Conservation (phyloP, 2,797 vertebrate species). For the Melanotaenia trifasciata region DNA sequence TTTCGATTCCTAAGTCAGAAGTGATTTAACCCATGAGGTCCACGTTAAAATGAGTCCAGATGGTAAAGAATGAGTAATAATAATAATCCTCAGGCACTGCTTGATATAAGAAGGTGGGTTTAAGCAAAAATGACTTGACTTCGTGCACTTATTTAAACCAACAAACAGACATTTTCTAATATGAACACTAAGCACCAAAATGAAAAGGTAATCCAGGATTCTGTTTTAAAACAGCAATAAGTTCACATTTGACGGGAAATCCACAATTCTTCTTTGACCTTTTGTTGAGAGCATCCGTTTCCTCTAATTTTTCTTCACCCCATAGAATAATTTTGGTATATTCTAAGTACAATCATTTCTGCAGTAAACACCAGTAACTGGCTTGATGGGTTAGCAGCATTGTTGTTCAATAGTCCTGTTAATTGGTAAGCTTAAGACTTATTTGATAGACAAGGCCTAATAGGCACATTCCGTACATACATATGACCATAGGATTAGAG, state of each 20-base stretch:
- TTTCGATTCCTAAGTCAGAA: constrained; percentile 71
- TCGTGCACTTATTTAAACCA: constrained; percentile 69
- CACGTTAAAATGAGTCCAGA: constrained; percentile 77
- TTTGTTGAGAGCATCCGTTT: constrained; percentile 51
- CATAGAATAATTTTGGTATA: constrained; percentile 56
- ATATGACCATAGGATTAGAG: constrained; percentile 71
- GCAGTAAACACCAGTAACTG: constrained; percentile 71
- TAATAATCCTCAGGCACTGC: constrained; percentile 75
- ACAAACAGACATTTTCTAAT: constrained; percentile 60
- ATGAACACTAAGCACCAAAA: constrained; percentile 68
- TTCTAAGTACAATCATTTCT: constrained; percentile 67
- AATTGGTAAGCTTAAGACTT: constrained; percentile 77
- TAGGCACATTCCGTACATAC: constrained; percentile 60
- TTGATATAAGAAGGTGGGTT: constrained; percentile 73
- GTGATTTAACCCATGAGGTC: constrained; percentile 79
- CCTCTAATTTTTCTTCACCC: constrained; percentile 59
- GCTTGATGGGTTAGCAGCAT: constrained; percentile 77
- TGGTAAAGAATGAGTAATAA: constrained; percentile 54
- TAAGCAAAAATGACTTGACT: constrained; percentile 67
- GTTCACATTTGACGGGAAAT: constrained; percentile 57
- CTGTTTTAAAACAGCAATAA: constrained; percentile 76
- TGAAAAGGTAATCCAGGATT: constrained; percentile 71
- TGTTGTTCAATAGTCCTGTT: constrained; percentile 79
- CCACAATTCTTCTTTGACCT: constrained; percentile 41
- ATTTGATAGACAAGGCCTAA: constrained; percentile 74